phyloP scores from a whole-genome alignment of 2,113 vertebrate species.

The Chelonoidis abingdonii region DNA sequence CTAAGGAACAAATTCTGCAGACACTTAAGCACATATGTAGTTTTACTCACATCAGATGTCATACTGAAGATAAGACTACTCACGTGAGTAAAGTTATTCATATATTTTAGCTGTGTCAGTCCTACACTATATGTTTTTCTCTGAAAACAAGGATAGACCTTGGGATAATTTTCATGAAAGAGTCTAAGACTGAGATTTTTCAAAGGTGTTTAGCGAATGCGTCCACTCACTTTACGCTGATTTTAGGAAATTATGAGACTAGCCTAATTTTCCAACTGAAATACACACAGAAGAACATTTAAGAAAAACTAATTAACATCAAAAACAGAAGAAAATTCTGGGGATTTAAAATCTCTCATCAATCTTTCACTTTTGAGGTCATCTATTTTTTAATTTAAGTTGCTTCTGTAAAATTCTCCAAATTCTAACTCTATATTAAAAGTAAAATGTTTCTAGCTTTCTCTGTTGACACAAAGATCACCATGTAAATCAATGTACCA shows the following conservation, averaged over 20 bases:
- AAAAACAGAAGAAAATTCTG: background rate
- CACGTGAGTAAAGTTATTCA: background rate
- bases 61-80: background rate
- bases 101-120: background rate
- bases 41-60: background rate
- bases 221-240: background rate
- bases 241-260: background rate
- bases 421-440: background rate
- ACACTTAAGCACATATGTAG: background rate
- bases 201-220: background rate
- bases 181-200: background rate
- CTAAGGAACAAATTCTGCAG: background rate
- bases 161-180: rapidly evolving
- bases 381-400: background rate
- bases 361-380: background rate
- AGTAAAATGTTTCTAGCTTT: background rate
- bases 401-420: background rate
- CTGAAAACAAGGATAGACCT: background rate
- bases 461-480: background rate
- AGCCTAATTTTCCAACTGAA: background rate
- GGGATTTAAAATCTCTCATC: background rate
- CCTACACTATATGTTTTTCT: background rate
- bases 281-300: background rate
- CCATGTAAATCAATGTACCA: background rate
- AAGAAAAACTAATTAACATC: background rate